phyloP scores from a whole-genome alignment of 2,113 vertebrate species.

The Chunga burmeisteri region DNA sequence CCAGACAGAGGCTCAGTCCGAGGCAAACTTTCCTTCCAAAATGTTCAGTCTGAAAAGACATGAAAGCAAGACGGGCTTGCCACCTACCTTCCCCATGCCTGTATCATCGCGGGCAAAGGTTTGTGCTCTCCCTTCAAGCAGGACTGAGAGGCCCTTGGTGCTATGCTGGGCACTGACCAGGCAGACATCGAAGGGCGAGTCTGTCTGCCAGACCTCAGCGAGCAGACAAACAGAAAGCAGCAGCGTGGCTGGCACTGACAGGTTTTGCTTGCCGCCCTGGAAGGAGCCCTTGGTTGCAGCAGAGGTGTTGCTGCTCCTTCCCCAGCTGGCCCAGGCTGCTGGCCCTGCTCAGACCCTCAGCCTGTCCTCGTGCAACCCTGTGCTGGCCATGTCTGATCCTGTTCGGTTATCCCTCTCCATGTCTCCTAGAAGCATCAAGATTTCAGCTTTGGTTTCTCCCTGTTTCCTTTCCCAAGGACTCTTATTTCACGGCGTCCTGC shows the following conservation, averaged over 20 bases:
- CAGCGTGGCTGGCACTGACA: background rate
- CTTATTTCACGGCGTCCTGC: background rate
- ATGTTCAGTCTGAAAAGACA: background rate
- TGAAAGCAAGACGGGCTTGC: background rate
- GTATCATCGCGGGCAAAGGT: background rate
- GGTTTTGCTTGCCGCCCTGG: constrained; percentile 19
- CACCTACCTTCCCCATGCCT: background rate
- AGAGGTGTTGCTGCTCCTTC: constrained; percentile 48
- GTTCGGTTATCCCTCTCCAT: background rate
- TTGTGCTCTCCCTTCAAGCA: background rate
- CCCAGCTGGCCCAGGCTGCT: constrained; percentile 21
- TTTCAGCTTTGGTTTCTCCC: constrained; percentile 34
- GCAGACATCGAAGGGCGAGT: background rate
- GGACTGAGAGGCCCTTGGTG: constrained; percentile 27
- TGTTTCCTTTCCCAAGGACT: constrained; percentile 39
- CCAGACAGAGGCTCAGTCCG: constrained; percentile 39
- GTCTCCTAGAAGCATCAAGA: constrained; percentile 2
- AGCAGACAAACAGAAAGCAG: constrained; percentile 35
- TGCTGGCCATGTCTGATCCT: constrained; percentile 4
- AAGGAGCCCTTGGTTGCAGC: constrained; percentile 20
- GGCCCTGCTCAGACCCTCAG: constrained; percentile 9
- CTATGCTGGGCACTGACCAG: background rate
- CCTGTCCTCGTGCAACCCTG: constrained; percentile 51
- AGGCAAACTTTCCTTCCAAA: constrained; percentile 43
- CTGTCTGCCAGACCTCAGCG: constrained; percentile 41